These are phyloP conservation scores for Wasmannia auropunctata DNA, from an alignment of 1,140 invertebrate species.

Conservation along the genomic window DNA sequence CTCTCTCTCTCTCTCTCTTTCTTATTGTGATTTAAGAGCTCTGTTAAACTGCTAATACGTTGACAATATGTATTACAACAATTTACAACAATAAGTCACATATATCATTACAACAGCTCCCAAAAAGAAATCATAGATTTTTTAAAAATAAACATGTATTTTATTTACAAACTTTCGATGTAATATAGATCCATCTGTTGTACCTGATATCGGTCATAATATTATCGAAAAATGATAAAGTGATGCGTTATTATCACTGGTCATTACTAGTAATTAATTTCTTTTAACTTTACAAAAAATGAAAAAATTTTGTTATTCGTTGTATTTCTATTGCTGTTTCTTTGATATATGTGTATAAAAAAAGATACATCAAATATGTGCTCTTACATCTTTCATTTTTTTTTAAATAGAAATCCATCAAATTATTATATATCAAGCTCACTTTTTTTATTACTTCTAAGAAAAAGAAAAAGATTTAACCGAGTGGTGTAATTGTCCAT, in stretches of 20 bases:
- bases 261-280: not conserved
- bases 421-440: not conserved
- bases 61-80: not conserved
- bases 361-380: not conserved
- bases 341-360: not conserved
- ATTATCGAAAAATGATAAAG: not conserved
- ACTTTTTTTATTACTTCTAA: not conserved
- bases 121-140: not conserved
- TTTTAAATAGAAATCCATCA: not conserved
- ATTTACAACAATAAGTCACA: not conserved
- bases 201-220: not conserved
- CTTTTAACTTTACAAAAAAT: not conserved
- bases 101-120: not conserved
- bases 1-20: not conserved
- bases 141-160: not conserved
- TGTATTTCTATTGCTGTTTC: not conserved
- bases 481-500: not conserved
- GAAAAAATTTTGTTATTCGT: not conserved
- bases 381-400: not conserved
- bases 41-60: not conserved
- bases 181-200: not conserved
- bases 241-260: not conserved
- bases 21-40: not conserved
- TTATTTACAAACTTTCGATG: not conserved
- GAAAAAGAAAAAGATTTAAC: not conserved